Percentiles rank a stretch among this genome's conserved stretches.
These are phyloP conservation scores for Patiria pectinifera DNA, from an alignment of 53 echinoderm and acorn worm species.

Conservation along the genomic window DNA sequence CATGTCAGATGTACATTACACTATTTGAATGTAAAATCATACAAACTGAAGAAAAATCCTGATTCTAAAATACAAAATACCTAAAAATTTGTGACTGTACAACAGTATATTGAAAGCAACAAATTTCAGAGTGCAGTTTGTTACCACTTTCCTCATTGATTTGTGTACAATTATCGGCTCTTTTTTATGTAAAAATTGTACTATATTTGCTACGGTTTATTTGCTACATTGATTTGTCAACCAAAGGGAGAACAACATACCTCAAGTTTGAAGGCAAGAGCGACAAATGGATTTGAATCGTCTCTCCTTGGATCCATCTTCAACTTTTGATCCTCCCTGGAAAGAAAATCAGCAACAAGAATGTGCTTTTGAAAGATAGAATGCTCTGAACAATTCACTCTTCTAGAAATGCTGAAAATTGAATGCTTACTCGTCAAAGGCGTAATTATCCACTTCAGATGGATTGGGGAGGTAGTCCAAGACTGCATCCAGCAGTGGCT, in stretches of 20 bases:
- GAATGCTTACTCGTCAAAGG: constrained; percentile 83
- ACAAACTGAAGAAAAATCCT: too few species aligned
- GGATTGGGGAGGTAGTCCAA: constrained; percentile 90
- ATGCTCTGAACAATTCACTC: neutral
- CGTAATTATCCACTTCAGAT: constrained; percentile 88
- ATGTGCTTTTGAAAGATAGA: neutral
- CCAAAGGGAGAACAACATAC: constrained; percentile 31
- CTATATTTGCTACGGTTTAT: too few species aligned
- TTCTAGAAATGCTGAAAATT: constrained; percentile 6
- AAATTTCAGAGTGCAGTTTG: too few species aligned
- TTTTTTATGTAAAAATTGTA: too few species aligned
- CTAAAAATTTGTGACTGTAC: too few species aligned
- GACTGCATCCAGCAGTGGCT: constrained; percentile 88
- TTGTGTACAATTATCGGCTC: too few species aligned
- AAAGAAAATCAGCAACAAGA: neutral
- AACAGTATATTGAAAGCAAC: too few species aligned
- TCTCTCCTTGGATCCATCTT: constrained; percentile 79
- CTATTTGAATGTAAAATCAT: too few species aligned
- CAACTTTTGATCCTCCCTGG: constrained; percentile 79
- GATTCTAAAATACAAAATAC: too few species aligned
- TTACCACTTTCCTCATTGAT: too few species aligned
- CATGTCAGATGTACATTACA: too few species aligned
- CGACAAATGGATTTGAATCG: constrained; percentile 80
- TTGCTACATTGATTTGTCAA: neutral
- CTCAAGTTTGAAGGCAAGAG: constrained; percentile 95